phyloP scores from a whole-genome alignment of 2,888 invertebrate species.

The Cryptocephalus moraei region DNA sequence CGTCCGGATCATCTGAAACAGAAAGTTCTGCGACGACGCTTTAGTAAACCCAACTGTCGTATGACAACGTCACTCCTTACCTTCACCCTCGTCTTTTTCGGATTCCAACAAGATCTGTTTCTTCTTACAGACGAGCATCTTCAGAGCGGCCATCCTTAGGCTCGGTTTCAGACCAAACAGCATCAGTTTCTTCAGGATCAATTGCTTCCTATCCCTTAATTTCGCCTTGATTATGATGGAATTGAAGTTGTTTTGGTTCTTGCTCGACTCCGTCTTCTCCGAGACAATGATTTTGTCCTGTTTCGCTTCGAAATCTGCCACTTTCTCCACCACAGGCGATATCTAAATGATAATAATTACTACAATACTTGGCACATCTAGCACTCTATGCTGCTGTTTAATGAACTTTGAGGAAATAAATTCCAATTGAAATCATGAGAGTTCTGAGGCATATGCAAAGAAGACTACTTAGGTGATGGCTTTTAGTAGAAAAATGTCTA shows the following conservation, averaged over 20 bases:
- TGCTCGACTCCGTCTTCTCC: constrained; percentile 26
- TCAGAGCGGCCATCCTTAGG: constrained; percentile 35
- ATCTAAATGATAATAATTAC: constrained; percentile 10
- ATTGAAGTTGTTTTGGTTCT: constrained; percentile 23
- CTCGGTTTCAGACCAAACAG: constrained; percentile 36
- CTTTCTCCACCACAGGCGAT: constrained; percentile 19
- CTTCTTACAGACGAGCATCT: constrained; percentile 35
- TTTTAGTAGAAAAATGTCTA: too few relatives aligned
- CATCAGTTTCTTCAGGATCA: constrained; percentile 33
- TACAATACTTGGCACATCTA: background rate
- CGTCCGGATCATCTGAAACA: constrained; percentile 24
- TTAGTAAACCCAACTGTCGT: background rate
- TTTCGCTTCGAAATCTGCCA: constrained; percentile 17
- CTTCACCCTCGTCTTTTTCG: constrained; percentile 24
- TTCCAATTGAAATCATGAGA: background rate
- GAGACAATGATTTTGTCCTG: constrained; percentile 28
- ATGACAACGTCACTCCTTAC: background rate
- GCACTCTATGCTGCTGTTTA: background rate
- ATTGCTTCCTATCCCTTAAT: constrained; percentile 33
- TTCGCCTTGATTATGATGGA: constrained; percentile 32
- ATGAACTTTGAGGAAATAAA: background rate
- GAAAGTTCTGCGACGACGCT: background rate
- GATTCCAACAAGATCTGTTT: constrained; percentile 29
- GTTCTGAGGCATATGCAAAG: too few relatives aligned
- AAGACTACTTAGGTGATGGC: too few relatives aligned